Conservation (phyloP, 2,113 vertebrate genomes). For the Hippocampus barbouri region DNA sequence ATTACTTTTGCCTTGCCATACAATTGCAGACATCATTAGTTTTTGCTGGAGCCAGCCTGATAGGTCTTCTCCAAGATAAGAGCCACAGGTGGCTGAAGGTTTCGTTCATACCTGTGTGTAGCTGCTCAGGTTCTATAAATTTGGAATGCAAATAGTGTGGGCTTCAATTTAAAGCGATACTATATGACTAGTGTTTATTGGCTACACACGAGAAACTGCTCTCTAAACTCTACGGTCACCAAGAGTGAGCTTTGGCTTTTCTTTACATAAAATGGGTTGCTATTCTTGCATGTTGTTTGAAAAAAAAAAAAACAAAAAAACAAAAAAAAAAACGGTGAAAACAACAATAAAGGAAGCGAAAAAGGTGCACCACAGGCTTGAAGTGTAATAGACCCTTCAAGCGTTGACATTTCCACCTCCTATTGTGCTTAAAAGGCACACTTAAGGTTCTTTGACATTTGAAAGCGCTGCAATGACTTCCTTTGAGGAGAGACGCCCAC, state of each 20-base stretch:
- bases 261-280: slow-evolving; percentile 52
- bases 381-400: slow-evolving; percentile 67
- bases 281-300: slow-evolving; percentile 46
- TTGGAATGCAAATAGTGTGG: slow-evolving; percentile 34
- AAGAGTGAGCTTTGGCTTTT: slow-evolving; percentile 26
- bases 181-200: not conserved
- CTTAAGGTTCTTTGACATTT: slow-evolving; percentile 70
- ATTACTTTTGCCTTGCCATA: slow-evolving; percentile 40
- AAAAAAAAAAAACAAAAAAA: slow-evolving; percentile 13
- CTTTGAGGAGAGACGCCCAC: slow-evolving; percentile 52
- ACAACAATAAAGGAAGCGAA: slow-evolving; percentile 48
- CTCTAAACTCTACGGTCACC: slow-evolving; percentile 31
- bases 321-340: slow-evolving; percentile 32
- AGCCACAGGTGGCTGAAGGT: slow-evolving; percentile 13
- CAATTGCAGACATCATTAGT: slow-evolving; percentile 55
- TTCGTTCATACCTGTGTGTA: not conserved
- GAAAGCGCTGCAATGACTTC: slow-evolving; percentile 55
- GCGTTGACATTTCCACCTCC: slow-evolving; percentile 69
- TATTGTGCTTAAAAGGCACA: slow-evolving; percentile 69
- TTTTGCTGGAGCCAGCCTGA: slow-evolving; percentile 36
- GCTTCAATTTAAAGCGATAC: slow-evolving; percentile 32
- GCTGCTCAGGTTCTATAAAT: slow-evolving; percentile 24
- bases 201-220: slow-evolving; percentile 6
- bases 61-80: slow-evolving; percentile 63
- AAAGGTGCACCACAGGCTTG: slow-evolving; percentile 45